These are phyloP conservation scores for Choristoneura rosaceana DNA, from an alignment of 2,888 invertebrate genomes.

Conservation along the genomic window DNA sequence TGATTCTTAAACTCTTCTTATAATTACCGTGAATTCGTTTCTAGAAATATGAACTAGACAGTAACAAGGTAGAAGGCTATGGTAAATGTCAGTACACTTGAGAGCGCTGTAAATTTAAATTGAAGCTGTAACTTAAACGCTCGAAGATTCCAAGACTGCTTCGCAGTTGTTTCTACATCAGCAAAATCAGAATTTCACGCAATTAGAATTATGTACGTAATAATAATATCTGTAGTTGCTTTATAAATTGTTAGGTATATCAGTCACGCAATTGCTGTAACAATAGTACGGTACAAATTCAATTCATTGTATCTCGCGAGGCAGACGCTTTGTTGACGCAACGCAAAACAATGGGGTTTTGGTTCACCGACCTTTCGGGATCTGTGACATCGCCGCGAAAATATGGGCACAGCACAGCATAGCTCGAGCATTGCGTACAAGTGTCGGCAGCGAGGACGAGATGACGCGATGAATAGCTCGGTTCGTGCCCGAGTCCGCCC, in stretches of 20 bases:
- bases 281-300: constrained; percentile 77
- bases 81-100: constrained; percentile 27
- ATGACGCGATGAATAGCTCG: constrained; percentile 73
- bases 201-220: constrained; percentile 54
- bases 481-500: constrained; percentile 78
- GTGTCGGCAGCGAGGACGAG: constrained; percentile 48
- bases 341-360: constrained; percentile 80
- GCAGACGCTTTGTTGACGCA: constrained; percentile 82
- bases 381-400: constrained; percentile 81
- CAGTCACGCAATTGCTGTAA: constrained; percentile 70
- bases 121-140: constrained; percentile 16
- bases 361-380: constrained; percentile 81
- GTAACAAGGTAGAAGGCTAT: constrained; percentile 11
- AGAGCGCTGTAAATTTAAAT: constrained; percentile 24
- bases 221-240: constrained; percentile 38
- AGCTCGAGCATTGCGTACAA: constrained; percentile 62
- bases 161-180: constrained; percentile 36
- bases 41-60: background rate
- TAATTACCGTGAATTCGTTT: background rate
- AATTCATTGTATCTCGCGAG: constrained; percentile 72
- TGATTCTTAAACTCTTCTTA: background rate
- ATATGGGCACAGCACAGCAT: constrained; percentile 73
- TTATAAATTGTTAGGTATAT: constrained; percentile 59
- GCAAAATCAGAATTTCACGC: constrained; percentile 42
- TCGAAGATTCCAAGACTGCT: constrained; percentile 19